A percentile compares a stretch with the other conserved stretches of the same genome.
Evolutionary conservation across 2,113 vertebrate genomes (phyloP).

Genomic region (Oenanthe oenanthe): DNA sequence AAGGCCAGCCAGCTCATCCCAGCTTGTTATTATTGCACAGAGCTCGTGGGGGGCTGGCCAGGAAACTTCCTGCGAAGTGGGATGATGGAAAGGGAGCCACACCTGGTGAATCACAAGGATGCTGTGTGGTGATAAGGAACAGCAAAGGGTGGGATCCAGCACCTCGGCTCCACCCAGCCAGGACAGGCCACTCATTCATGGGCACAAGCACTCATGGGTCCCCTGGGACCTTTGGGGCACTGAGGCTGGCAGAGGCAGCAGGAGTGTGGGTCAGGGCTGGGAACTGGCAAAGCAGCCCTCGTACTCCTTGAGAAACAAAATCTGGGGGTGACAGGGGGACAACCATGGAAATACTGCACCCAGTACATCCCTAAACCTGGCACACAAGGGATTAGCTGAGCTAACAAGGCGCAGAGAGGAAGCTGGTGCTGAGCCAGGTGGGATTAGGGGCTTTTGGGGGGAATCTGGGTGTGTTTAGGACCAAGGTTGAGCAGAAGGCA

Average conservation of each 20-base stretch:
- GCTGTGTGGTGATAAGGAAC: slow-evolving; percentile 17
- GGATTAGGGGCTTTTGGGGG: slow-evolving; percentile 57
- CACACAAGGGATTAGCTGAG: slow-evolving; percentile 13
- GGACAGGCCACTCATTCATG: background rate
- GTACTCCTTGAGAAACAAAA: background rate
- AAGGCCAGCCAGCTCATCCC: slow-evolving; percentile 54
- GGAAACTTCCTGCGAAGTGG: slow-evolving; percentile 60
- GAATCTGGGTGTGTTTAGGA: slow-evolving; percentile 46
- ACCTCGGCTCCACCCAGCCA: background rate
- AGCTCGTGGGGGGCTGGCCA: slow-evolving; percentile 14
- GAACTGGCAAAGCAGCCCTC: background rate
- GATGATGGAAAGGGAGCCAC: slow-evolving; percentile 62
- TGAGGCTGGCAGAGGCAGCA: background rate
- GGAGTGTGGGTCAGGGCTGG: background rate
- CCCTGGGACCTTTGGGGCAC: background rate
- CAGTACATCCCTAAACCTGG: background rate
- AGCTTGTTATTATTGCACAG: slow-evolving; percentile 37
- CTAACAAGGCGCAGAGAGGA: background rate
- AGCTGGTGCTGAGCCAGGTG: slow-evolving; percentile 27
- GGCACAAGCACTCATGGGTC: background rate
- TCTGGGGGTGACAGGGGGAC: background rate
- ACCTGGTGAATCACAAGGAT: slow-evolving; percentile 70
- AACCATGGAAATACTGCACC: background rate
- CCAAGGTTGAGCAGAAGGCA: background rate
- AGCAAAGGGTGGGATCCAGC: background rate